A percentile compares a stretch with the other conserved stretches of the same genome.
phyloP scores from a whole-genome alignment of 2,113 vertebrate species.

The Nesospiza acunhae region DNA sequence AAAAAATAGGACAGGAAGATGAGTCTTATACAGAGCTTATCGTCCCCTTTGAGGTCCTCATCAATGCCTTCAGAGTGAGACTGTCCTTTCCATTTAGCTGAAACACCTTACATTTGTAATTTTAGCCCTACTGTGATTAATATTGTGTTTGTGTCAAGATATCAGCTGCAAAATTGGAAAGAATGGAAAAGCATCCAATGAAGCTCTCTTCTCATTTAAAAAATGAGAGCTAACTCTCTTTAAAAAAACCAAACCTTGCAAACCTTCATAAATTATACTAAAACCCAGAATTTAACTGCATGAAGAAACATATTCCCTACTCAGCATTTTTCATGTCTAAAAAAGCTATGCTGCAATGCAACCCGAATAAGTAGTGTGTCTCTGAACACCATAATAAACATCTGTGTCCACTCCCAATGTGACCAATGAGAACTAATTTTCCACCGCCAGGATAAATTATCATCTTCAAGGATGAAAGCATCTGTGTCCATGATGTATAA shows the following conservation, averaged over 20 bases:
- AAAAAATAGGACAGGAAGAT: not conserved
- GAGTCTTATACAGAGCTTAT: not conserved
- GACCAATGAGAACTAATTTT: constrained; percentile 69
- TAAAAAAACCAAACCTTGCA: not conserved
- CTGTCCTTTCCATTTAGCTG: not conserved
- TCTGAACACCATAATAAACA: constrained; percentile 68
- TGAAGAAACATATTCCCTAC: not conserved
- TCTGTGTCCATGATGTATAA: constrained; percentile 75
- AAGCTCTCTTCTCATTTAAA: not conserved
- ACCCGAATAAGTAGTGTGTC: constrained; percentile 39
- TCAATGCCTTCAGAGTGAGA: not conserved
- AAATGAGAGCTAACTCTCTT: not conserved
- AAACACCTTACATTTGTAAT: not conserved
- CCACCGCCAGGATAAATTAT: constrained; percentile 66
- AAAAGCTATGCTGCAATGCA: not conserved
- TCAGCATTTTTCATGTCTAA: not conserved
- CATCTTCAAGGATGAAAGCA: constrained; percentile 67
- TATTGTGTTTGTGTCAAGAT: not conserved
- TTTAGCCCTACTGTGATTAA: not conserved
- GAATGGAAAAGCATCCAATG: not conserved
- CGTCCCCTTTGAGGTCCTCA: not conserved
- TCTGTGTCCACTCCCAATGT: constrained; percentile 74
- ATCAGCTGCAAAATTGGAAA: not conserved
- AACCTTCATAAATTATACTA: not conserved
- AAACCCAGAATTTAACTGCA: constrained; percentile 9